phyloP scores from a whole-genome alignment of 2,113 vertebrate genomes.

The Pelvicachromis taeniatus region DNA sequence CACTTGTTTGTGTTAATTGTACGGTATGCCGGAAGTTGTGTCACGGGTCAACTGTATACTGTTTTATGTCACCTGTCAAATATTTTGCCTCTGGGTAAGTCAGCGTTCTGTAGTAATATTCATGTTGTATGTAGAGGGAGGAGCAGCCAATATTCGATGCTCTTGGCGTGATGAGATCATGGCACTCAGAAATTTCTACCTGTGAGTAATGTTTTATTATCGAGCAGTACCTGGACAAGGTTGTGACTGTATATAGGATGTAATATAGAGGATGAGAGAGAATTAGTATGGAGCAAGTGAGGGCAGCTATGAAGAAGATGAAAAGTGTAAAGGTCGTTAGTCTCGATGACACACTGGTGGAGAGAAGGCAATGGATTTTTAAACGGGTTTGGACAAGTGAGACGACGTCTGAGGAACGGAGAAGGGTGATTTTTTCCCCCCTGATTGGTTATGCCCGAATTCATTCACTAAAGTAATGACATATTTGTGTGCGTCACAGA shows the following conservation, averaged over 20 bases:
- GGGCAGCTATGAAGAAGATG: not conserved
- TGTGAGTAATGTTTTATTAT: not conserved
- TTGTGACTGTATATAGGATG: not conserved
- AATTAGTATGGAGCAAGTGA: not conserved
- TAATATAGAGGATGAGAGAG: not conserved
- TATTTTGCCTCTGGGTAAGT: not conserved
- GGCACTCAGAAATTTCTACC: not conserved
- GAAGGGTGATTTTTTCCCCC: not conserved
- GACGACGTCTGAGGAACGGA: not conserved
- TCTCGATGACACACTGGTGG: not conserved
- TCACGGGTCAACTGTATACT: not conserved
- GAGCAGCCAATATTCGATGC: not conserved
- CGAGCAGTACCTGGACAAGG: not conserved
- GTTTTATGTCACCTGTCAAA: not conserved
- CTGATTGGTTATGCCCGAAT: not conserved
- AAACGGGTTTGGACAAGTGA: not conserved
- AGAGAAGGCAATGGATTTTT: not conserved
- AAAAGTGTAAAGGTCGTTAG: fast-evolving
- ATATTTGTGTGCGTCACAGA: not conserved
- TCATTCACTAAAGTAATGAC: not conserved
- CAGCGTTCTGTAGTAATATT: not conserved
- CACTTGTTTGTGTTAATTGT: not conserved
- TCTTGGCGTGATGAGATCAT: not conserved
- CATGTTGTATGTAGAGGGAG: not conserved
- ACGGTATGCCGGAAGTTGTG: not conserved